A percentile compares a stretch with the other conserved stretches of the same genome.
Conservation (phyloP, 2,888 invertebrate genomes). For the Venusia cambrica region DNA sequence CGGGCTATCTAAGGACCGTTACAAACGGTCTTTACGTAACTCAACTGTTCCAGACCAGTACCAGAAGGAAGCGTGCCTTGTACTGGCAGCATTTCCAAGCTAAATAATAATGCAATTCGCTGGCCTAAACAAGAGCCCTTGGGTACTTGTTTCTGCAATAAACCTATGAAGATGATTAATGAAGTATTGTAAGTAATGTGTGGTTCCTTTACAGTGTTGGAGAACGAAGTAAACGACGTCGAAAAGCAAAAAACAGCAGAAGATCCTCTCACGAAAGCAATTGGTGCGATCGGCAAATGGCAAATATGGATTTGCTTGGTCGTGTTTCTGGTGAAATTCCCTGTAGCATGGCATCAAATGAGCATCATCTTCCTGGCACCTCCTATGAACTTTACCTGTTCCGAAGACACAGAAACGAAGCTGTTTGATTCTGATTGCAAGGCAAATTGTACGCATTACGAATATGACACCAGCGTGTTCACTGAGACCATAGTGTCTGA, state of each 20-base stretch:
- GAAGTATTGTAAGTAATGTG: not conserved
- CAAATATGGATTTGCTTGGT: slow-evolving; percentile 86
- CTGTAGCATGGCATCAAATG: slow-evolving; percentile 90
- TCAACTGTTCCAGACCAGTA: no score
- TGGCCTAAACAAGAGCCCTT: no score
- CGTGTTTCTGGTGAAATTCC: slow-evolving; percentile 87
- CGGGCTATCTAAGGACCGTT: no score
- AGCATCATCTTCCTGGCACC: slow-evolving; percentile 89
- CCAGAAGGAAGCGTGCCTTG: no score
- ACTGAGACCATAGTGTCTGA: slow-evolving; percentile 87
- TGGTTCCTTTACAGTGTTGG: slow-evolving; percentile 70
- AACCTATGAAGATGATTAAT: no score
- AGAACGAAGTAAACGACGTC: slow-evolving; percentile 53
- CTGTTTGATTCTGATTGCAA: slow-evolving; percentile 74
- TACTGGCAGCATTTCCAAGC: no score
- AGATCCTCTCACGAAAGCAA: slow-evolving; percentile 85
- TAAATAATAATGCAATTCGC: no score
- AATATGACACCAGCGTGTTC: slow-evolving; percentile 84
- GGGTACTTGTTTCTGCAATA: no score
- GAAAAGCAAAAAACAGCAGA: slow-evolving; percentile 51
- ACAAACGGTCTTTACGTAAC: no score
- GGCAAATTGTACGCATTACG: slow-evolving; percentile 76
- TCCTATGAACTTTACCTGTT: slow-evolving; percentile 81
- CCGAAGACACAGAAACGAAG: slow-evolving; percentile 37
- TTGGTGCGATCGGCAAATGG: slow-evolving; percentile 88